Base-by-base conservation (phyloP, 1,140 invertebrate genomes). In the Polypedilum vanderplanki region DNA sequence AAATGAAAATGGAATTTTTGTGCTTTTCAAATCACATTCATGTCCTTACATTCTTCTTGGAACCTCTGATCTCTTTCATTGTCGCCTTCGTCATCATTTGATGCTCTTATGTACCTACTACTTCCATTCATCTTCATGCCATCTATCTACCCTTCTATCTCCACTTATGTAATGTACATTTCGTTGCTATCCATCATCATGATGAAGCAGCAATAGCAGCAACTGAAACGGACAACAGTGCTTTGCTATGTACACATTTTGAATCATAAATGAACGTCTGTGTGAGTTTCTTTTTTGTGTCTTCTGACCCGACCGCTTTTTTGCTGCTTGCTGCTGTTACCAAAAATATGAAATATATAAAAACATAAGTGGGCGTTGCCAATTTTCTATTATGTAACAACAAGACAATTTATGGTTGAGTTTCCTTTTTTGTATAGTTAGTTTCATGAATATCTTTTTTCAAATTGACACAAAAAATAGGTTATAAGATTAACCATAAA, bases 101-200 rank as follows among this genome's bases (percentile, higher is more conserved):
- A 57, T 57, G 46, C 46, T 57, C 46, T 57, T 46, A 46, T 46
- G 15, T 46, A 46, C 41, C 15, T 46, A 46, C 15, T 46, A 10
- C 41, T 10, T 46, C 41, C 15, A 46, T 46, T n/a, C n/a, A n/a
- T 15, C 41, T 46, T 57, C 46, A 57, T 57, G n/a, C 15, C 46
- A n/a, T 57, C 9, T 15, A 12, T 57, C 12, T 57, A n/a, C 15
- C 15, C 46, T 57, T 4, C 10, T 12, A n/a, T 57, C 46, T 57
- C 46, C 46, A 57, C 46, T 57, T 57, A 57, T 57, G 46, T 57
- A 57, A 57, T 57, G 46, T 57, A 57, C 46, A 57, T 57, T 57
- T 57, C n/a, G 46, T 57, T 57, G 46, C 46, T 57, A 57, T 57
- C 46, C 46, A 57, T 57, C 46, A 9, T n/a, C 41, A 46, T 10